These are phyloP conservation scores for Macropis europaea DNA, from an alignment of 2,888 invertebrate species.

Conservation along the genomic window DNA sequence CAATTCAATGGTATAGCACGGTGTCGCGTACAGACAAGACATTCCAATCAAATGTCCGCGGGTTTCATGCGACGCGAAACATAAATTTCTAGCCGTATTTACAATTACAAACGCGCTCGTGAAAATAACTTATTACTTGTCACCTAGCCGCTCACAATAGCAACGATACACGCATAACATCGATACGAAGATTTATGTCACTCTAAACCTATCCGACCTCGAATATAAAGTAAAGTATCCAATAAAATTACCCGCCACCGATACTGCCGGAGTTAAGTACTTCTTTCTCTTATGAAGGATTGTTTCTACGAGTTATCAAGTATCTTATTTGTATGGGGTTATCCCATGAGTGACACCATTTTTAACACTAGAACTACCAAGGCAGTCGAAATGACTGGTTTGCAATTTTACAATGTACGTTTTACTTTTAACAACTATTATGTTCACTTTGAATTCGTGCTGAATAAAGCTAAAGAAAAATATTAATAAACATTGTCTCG, in stretches of 20 bases:
- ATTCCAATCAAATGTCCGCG: constrained; percentile 45
- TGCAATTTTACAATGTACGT: too few relatives aligned
- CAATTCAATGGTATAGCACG: constrained; percentile 27
- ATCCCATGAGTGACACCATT: too few relatives aligned
- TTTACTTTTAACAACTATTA: too few relatives aligned
- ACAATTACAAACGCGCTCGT: constrained; percentile 30
- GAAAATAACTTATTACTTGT: constrained; percentile 52
- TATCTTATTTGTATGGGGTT: too few relatives aligned
- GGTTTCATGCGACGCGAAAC: constrained; percentile 10
- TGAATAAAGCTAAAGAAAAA: too few relatives aligned
- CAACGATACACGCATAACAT: constrained; percentile 29
- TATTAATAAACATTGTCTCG: too few relatives aligned
- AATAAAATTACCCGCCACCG: constrained; percentile 18
- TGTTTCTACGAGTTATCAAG: too few relatives aligned
- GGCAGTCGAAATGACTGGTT: too few relatives aligned
- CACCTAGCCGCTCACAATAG: constrained; percentile 40
- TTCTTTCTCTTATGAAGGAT: background rate
- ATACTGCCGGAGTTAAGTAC: constrained; percentile 16
- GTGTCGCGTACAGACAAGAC: constrained; percentile 19
- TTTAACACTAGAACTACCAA: too few relatives aligned
- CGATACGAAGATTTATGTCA: constrained; percentile 33
- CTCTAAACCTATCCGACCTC: constrained; percentile 5
- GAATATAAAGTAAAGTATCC: constrained; percentile 17
- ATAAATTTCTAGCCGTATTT: constrained; percentile 41
- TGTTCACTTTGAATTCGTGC: too few relatives aligned